Percentiles rank a stretch among this genome's conserved stretches.
These are phyloP conservation scores for Teleopsis dalmanni DNA, from an alignment of 1,140 invertebrate species.

Conservation along the genomic window DNA sequence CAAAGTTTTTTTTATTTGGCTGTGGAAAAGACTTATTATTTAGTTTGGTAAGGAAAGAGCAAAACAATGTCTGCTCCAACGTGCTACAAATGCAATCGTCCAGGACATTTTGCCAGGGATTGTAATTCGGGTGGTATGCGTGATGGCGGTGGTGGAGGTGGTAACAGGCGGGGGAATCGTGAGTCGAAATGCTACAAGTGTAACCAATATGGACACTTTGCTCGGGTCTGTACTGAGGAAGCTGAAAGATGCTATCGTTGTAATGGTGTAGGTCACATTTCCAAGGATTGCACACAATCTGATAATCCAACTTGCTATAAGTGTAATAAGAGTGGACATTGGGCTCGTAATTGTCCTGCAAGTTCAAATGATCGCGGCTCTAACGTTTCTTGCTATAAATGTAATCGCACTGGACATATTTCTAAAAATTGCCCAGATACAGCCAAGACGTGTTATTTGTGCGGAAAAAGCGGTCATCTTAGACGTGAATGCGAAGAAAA, in stretches of 20 bases:
- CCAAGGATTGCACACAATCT: slow-evolving; percentile 78
- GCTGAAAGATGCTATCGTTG: slow-evolving; percentile 78
- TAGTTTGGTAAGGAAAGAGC: slow-evolving; percentile 21
- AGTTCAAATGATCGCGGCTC: slow-evolving; percentile 47
- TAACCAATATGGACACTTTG: slow-evolving; percentile 87
- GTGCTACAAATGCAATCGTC: slow-evolving; percentile 86
- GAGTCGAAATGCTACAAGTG: slow-evolving; percentile 91
- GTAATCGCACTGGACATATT: slow-evolving; percentile 81
- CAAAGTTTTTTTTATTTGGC: slow-evolving; percentile 19
- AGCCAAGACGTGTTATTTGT: slow-evolving; percentile 79
- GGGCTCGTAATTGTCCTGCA: slow-evolving; percentile 75
- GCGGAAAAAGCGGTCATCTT: slow-evolving; percentile 82
- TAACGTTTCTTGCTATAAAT: slow-evolving; percentile 73
- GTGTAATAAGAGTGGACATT: slow-evolving; percentile 82
- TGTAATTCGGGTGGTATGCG: slow-evolving; percentile 62
- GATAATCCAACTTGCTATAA: slow-evolving; percentile 78
- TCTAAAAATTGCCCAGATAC: slow-evolving; percentile 80
- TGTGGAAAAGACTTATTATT: slow-evolving; percentile 24
- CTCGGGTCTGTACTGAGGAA: slow-evolving; percentile 83
- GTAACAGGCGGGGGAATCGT: slow-evolving; percentile 52
- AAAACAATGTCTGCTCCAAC: slow-evolving; percentile 59
- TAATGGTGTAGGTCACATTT: slow-evolving; percentile 73
- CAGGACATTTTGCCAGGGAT: slow-evolving; percentile 79
- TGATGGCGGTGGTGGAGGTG: slow-evolving; percentile 46
- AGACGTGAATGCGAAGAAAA: slow-evolving; percentile 80